Base-by-base conservation (phyloP, 2,113 vertebrate genomes). In the Hystrix cristata region DNA sequence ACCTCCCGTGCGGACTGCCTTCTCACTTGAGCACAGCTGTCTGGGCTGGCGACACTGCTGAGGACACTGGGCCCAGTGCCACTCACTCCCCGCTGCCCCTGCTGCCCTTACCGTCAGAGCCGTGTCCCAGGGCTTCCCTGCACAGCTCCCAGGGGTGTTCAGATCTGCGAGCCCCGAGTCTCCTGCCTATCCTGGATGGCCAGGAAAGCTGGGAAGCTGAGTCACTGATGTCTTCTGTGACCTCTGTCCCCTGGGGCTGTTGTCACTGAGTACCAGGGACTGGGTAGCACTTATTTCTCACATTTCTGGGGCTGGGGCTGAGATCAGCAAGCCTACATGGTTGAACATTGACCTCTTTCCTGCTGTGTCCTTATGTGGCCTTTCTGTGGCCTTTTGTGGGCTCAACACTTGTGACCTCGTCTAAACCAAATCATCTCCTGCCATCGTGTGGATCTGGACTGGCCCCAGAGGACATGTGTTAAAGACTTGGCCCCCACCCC, bases 181-280 rank as follows among this genome's bases (percentile, higher is more conserved):
- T 9, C 55, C 23, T 14, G 19, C 21, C 57, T n/a, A 43, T 34
- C 38, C 64, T 7, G 15, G 10, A 3, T 18, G 0, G 0, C 11
- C 51, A 51, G 38, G 55, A 31, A 18, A 21, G 38, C 84, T 34
- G 89, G 85, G 64, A 72, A 57, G 55, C 57, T 0, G 27, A 38
- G 59, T 48, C 23, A 9, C 62, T 16, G 79, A 65, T 4, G 5
- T 87, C 72, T n/a, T 46, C 51, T 51, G 1, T 19, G 12, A 25
- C 10, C 48, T 80, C 25, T 0, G 11, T 69, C 7, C 15, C 12
- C 18, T 31, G 1, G n/a, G 34, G 18, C 51, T 23, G 4, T 12
- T 65, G 4, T 34, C 7, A 55, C 14, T 53, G 34, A 76, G 59
- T 51, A 8, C 46, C 13, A 5, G 1, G 3, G 43, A 64, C 29